Conservation (phyloP, 2,888 invertebrate species). For the Phyllotreta cruciferae region DNA sequence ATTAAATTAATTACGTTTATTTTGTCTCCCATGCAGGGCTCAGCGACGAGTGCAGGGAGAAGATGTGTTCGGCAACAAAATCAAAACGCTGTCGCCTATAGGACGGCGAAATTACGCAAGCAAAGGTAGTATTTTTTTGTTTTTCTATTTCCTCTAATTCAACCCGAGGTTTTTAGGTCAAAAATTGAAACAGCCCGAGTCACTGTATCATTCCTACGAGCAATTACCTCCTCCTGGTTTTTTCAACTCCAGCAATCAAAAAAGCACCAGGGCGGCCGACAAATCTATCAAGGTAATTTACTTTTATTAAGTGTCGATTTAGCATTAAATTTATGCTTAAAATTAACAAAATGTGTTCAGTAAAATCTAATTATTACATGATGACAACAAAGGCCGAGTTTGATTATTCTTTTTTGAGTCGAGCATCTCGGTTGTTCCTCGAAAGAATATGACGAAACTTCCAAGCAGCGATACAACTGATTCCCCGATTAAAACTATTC, state of each 20-base stretch:
- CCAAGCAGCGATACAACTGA: conserved; percentile 34
- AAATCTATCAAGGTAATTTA: background rate
- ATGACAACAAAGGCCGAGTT: conserved; percentile 57
- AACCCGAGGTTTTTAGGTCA: background rate
- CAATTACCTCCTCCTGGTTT: no score
- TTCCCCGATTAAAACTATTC: background rate
- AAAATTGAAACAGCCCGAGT: no score
- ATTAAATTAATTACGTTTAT: background rate
- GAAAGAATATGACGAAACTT: conserved; percentile 26
- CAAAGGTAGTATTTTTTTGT: conserved; percentile 28
- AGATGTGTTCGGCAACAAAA: conserved; percentile 81
- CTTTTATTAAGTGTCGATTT: no score
- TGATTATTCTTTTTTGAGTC: conserved; percentile 43
- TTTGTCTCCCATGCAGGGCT: conserved; percentile 66
- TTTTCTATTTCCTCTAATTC: background rate
- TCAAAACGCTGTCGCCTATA: conserved; percentile 59
- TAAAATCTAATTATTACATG: no score
- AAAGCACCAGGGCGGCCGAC: no score
- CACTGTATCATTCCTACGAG: no score
- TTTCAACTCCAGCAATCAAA: no score
- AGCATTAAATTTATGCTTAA: no score
- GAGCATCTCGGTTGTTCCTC: conserved; percentile 23
- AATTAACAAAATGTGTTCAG: no score
- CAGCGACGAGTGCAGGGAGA: conserved; percentile 85
- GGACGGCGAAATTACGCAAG: conserved; percentile 48